Evolutionary conservation across 2,888 invertebrate genomes (phyloP).

Genomic region (Cordilura impudica): DNA sequence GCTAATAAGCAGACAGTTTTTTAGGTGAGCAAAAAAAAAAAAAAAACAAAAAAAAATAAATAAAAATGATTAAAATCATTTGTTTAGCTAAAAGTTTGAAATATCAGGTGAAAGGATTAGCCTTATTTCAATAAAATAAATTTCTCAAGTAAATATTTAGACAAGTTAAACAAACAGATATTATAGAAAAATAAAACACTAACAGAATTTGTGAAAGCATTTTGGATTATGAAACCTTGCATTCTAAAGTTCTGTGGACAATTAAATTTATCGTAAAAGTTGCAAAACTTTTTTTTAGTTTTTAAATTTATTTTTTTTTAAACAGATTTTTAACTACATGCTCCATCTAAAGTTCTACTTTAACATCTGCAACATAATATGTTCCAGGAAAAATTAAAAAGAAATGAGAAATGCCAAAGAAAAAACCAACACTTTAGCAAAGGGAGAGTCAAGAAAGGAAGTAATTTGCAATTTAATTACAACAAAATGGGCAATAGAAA

Average conservation of each 20-base stretch:
- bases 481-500: slow-evolving; percentile 78
- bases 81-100: neutral
- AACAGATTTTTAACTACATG: too few species aligned
- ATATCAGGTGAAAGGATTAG: neutral
- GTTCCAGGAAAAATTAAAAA: slow-evolving; percentile 15
- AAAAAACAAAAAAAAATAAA: neutral
- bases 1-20: slow-evolving; percentile 57
- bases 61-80: neutral
- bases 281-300: neutral
- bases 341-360: neutral
- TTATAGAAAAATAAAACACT: neutral
- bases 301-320: neutral
- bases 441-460: slow-evolving; percentile 70
- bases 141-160: slow-evolving; percentile 10
- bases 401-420: slow-evolving; percentile 8
- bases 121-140: slow-evolving; percentile 15
- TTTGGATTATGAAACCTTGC: too few species aligned
- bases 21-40: neutral
- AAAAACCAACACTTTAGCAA: slow-evolving; percentile 17
- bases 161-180: neutral
- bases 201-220: neutral
- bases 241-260: neutral
- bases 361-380: slow-evolving; percentile 8
- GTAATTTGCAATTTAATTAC: slow-evolving; percentile 78
- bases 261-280: neutral